Evolutionary conservation across 2,113 vertebrate species (phyloP), one percentile per base, ranked within the genome.

Genomic region (Ptilorrhoa leucosticta): DNA sequence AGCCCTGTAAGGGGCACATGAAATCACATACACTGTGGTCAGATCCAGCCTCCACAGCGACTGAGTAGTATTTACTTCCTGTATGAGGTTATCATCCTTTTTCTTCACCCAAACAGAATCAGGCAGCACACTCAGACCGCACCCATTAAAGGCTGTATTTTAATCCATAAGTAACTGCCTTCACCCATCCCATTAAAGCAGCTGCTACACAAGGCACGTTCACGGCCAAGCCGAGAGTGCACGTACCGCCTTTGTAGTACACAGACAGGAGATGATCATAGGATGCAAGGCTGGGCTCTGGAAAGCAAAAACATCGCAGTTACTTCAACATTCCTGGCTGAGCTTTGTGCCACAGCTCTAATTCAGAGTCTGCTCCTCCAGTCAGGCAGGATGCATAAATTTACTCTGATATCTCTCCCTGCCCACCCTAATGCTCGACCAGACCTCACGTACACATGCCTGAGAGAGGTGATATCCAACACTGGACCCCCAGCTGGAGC

Each of bases 251-350:
- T 96, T 63, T 98, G 95, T 97, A 98, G 78, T 98, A 98, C 28
- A 98, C 33, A 2, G 10, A 75, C 71, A 99, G 96, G 65, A 99
- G 17, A 88, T 99, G 98, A 66, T 98, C 48, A 8, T 97, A 99
- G 1, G 99, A 97, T n/a, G 99, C 99, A 80, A 99, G 97, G 21
- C 98, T 99, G 53, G 99, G 99, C 91, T 98, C 99, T 99, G 86
- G 31, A 97, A 97, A 53, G 47, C 72, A 95, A 64, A 93, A 63
- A 27, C 56, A 96, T 0, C 30, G 22, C 56, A 60, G 65, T 95
- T 63, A 97, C 47, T 77, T 44, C 2, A 3, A 20, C 27, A 31
- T 11, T 47, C 51, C 63, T 24, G 40, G 20, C 54, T 81, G 37
- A 88, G 35, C 60, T 93, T 23, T 66, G 51, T 16, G 31, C 37